Evolutionary conservation across 2,888 invertebrate species (phyloP), one percentile per base, ranked within the genome.

Genomic region (Pyrocoelia pectoralis): DNA sequence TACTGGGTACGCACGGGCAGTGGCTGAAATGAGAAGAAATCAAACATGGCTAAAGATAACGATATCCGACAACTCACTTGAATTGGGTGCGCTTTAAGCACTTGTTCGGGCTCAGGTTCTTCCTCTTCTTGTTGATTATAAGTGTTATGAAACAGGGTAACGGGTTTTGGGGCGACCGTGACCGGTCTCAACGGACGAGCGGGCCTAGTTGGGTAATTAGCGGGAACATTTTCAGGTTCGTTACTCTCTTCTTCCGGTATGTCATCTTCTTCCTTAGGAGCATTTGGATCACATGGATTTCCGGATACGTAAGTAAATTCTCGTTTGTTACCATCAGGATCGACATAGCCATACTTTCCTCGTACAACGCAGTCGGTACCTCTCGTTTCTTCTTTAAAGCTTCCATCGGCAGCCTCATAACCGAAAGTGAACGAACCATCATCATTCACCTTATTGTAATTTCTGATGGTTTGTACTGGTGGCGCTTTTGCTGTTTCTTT

Each of bases 271-370:
- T 89, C 87, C 68, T 89, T 87, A 0, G 89, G 89, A n/a, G 90
- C 90, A 80, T 92, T 93, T 5, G 93, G 93, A 76, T 93, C 93
- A 77, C 93, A 93, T 0, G 93, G 92, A 78, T 93, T 93, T 14
- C 93, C 93, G 17, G 92, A 92, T 0, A 93, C 93, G 81, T 94
- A 94, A 3, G 91, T 92, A 81, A 94, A 93, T 80, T 94, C 93
- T 69, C 93, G 82, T 75, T 92, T 92, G 82, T 93, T 92, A 70
- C 94, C 94, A 71, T 93, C 92, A 0, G 93, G 93, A 81, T 94
- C 94, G 9, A 94, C 84, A 83, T 94, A 94, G 15, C 94, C 94
- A 80, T 94, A 94, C 79, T 93, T 93, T 55, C 94, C 94, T 63
- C 93, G 86, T 3, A 93, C 93, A 0, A 94, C 92, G 79, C 93